These are phyloP conservation scores for Eurystomus gularis DNA, from an alignment of 2,113 vertebrate genomes.

Conservation along the genomic window DNA sequence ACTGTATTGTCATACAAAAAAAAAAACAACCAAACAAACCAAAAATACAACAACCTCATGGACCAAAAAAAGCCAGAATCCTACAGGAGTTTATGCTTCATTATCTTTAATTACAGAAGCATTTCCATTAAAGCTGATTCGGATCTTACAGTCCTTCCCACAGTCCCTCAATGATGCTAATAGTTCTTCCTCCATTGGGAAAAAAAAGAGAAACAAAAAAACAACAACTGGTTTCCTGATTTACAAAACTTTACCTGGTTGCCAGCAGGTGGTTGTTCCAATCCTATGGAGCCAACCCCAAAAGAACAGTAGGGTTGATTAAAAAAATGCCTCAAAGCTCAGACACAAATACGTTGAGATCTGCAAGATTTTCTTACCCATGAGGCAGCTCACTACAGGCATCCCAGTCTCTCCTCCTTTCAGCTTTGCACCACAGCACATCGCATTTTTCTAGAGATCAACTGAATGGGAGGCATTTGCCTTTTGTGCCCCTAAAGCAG, in stretches of 20 bases:
- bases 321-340: not conserved
- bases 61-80: not conserved
- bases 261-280: not conserved
- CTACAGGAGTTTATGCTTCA: not conserved
- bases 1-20: fast-evolving
- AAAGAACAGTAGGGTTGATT: not conserved
- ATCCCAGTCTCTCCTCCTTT: not conserved
- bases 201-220: not conserved
- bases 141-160: not conserved
- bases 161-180: not conserved
- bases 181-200: not conserved
- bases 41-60: not conserved
- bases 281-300: not conserved
- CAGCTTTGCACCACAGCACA: not conserved
- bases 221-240: not conserved
- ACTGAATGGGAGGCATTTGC: not conserved
- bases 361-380: not conserved
- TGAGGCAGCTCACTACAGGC: not conserved
- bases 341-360: not conserved
- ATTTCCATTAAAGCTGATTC: not conserved
- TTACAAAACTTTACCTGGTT: not conserved
- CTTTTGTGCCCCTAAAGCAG: not conserved
- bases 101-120: not conserved
- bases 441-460: not conserved
- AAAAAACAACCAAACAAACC: not conserved